Evolutionary conservation across 2,113 vertebrate species (phyloP).

Genomic region (Paradisaea rubra): DNA sequence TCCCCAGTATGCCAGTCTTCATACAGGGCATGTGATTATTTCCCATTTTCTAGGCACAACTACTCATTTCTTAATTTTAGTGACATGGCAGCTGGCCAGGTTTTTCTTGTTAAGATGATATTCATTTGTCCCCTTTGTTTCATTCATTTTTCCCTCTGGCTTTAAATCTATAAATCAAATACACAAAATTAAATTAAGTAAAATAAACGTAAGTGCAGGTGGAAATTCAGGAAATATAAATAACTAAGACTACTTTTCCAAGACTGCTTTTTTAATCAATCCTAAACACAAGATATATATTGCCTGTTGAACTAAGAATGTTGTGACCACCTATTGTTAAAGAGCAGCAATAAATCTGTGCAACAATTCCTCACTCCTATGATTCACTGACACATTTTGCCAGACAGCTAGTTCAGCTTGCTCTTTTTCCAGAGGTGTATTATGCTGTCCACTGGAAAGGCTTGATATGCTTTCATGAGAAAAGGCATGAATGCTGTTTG

Average conservation of each 20-base stretch:
- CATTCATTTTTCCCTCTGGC: slow-evolving; percentile 28
- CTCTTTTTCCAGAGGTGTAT: not conserved
- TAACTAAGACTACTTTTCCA: slow-evolving; percentile 51
- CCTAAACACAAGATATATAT: slow-evolving; percentile 28
- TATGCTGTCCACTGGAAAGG: not conserved
- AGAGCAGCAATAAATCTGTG: slow-evolving; percentile 12
- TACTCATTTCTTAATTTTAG: slow-evolving; percentile 37
- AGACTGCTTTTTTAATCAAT: slow-evolving; percentile 61
- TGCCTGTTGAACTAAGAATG: not conserved
- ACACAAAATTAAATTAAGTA: slow-evolving; percentile 41
- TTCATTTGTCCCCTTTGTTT: slow-evolving; percentile 36
- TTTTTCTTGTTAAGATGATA: slow-evolving; percentile 61
- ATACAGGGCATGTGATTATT: not conserved
- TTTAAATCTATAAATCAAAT: slow-evolving; percentile 49
- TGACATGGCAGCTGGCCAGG: slow-evolving; percentile 2
- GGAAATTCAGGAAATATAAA: slow-evolving; percentile 63
- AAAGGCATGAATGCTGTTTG: not conserved
- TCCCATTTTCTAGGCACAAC: slow-evolving; percentile 9
- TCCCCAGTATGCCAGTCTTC: not conserved
- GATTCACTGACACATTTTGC: slow-evolving; percentile 1
- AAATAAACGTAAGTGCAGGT: slow-evolving; percentile 51
- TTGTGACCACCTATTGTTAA: slow-evolving; percentile 45
- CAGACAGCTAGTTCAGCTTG: not conserved
- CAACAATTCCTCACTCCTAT: not conserved
- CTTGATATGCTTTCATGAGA: not conserved